These are phyloP conservation scores for Limnephilus marmoratus DNA, from an alignment of 2,888 invertebrate genomes.

Conservation along the genomic window DNA sequence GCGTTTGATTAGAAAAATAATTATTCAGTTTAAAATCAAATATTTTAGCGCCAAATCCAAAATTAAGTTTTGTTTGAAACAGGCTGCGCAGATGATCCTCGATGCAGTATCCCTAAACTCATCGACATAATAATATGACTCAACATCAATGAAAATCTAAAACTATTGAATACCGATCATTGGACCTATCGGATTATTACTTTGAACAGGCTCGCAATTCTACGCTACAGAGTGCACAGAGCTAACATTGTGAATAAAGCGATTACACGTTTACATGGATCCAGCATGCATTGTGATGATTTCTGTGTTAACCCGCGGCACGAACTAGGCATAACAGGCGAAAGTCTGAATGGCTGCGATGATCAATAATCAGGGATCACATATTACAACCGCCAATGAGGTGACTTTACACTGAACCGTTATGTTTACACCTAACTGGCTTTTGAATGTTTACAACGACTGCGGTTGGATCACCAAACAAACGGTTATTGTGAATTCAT, in stretches of 20 bases:
- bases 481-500: not conserved
- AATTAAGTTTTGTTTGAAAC: too few relatives aligned
- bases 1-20: too few relatives aligned
- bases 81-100: too few relatives aligned
- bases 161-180: not conserved
- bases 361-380: not conserved
- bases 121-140: too few relatives aligned
- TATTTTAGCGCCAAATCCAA: too few relatives aligned
- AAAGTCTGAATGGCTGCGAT: not conserved
- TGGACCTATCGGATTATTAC: not conserved
- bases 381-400: not conserved
- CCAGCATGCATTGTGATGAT: not conserved
- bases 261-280: not conserved
- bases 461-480: not conserved
- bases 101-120: too few relatives aligned
- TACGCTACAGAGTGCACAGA: too few relatives aligned
- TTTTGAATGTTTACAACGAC: not conserved
- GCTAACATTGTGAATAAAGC: not conserved
- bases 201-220: not conserved
- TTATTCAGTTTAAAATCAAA: too few relatives aligned
- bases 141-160: too few relatives aligned
- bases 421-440: not conserved
- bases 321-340: not conserved
- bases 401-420: not conserved
- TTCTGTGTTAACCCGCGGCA: not conserved